Evolutionary conservation across 2,113 vertebrate genomes (phyloP), one percentile per base, ranked within the genome.

Genomic region (Notothenia rossii): DNA sequence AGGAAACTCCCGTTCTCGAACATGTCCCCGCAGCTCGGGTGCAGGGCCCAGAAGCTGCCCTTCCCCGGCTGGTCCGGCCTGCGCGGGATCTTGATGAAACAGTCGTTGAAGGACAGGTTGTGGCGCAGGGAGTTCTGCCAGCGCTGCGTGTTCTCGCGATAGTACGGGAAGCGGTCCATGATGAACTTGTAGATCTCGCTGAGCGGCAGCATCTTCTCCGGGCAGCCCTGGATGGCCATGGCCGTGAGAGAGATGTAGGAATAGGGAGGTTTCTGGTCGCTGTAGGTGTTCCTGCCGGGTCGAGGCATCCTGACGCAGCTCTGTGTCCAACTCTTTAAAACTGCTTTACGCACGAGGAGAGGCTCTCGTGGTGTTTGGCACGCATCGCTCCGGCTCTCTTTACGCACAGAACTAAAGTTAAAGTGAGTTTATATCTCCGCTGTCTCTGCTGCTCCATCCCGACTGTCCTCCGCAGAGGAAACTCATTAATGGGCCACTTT

Each of bases 101-200:
- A 99, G 91, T 99, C 98, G 85, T 99, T 99, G 93, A 99, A 98
- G 63, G 98, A 99, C 12, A 99, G 95, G 90, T 99, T 98, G 96
- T 99, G 98, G n/a, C 98, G 96, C 49, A 99, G 93, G 4, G 97
- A 98, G 94, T 99, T 99, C 91, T 99, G 98, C 98, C 98, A 98
- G 67, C 97, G 96, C 92, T 98, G 97, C 18, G 97, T 98, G 95
- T 98, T 97, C 93, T 98, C 97, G 72, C 97, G 95, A 91, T 98
- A 98, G 93, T 96, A 98, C 2, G 98, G 97, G 91, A 98, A 98
- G 36, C 97, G 95, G 84, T 99, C 97, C 97, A 98, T 98, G 91
- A 99, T 99, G 95, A 99, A 99, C 94, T 97, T 97, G 94, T 98
- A 99, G 87, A 99, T 98, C 86, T 98, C 98, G 81, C 97, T 98